These are phyloP conservation scores for Brachyopa scutellaris DNA, from an alignment of 2,888 invertebrate genomes.

Conservation along the genomic window DNA sequence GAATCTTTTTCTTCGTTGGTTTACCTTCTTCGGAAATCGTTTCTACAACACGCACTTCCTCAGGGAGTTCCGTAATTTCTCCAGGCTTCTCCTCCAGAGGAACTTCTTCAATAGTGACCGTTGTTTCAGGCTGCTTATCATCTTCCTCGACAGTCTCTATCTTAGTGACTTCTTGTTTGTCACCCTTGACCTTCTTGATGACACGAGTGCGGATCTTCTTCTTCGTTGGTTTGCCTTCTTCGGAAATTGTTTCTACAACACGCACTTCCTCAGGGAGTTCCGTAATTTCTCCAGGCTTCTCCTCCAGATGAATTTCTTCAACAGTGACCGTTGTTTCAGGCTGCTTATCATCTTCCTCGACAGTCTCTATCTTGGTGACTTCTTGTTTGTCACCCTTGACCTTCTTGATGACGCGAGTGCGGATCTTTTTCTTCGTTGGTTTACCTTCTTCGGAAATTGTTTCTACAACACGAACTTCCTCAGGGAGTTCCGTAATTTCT, in stretches of 20 bases:
- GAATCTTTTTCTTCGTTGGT: conserved; percentile 6
- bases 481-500: conserved; percentile 36
- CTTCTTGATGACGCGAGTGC: conserved; percentile 41
- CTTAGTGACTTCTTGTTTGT: conserved; percentile 29
- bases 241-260: conserved; percentile 23
- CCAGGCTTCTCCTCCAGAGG: background rate
- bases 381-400: conserved; percentile 50
- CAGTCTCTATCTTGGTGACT: conserved; percentile 45
- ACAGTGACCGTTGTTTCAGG: conserved; percentile 44
- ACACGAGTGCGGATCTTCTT: conserved; percentile 29
- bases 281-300: conserved; percentile 17
- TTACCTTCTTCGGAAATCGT: background rate
- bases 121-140: conserved; percentile 25
- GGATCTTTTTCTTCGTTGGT: conserved; percentile 39
- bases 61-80: background rate
- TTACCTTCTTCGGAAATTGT: conserved; percentile 39
- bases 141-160: conserved; percentile 28
- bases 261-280: conserved; percentile 43
- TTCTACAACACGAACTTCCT: conserved; percentile 24
- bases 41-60: background rate
- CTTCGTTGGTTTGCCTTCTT: conserved; percentile 46
- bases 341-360: conserved; percentile 43
- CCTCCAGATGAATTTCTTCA: conserved; percentile 42
- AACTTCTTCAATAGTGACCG: conserved; percentile 13
- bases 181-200: conserved; percentile 28